Evolutionary conservation across 2,888 invertebrate genomes (phyloP), one percentile per base, ranked within the genome.

Genomic region (Dryobotodes eremita): DNA sequence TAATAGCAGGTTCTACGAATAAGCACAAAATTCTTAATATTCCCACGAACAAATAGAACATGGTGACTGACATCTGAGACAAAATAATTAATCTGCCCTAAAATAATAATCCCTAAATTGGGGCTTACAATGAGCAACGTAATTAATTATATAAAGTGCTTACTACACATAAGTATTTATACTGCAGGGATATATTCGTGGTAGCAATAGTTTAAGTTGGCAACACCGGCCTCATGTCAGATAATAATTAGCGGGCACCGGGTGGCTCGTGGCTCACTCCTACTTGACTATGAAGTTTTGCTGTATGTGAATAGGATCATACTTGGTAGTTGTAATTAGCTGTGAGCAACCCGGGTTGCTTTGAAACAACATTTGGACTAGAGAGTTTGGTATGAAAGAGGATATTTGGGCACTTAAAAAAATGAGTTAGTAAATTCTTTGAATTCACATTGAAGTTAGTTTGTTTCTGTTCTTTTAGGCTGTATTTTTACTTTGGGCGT

Each of bases 151-250:
- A 62, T 66, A 75, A 82, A 73, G 72, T 79, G 75, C 55, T 79
- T 66, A 71, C 68, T 72, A 78, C 23, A 72, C 36, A 69, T 61
- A 71, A 48, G 15, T 73, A 66, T 42, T 48, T n/a, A 57, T 26
- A 17, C 36, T 61, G 66, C 57, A 68, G 64, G 26, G 62, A 59
- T 71, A 71, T 73, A 75, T 72, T 65, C 62, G 64, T 70, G 66
- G 80, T 65, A 81, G 78, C n/a, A 83, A 81, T 84, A 83, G 84
- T 86, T 89, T 90, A 88, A 89, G 87, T 87, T 84, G 72, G 85
- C 77, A 79, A 82, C 86, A 82, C 81, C 68, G 77, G 79, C 82
- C 80, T 79, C 88, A 77, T 84, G 87, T 87, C 71, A 85, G 87
- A 86, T 79, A 86, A 86, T 86, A 88, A 89, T 88, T 87, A 81